Percentiles rank a stretch among this genome's conserved stretches.
These are phyloP conservation scores for Oreocharis arfaki DNA, from an alignment of 2,113 vertebrate genomes.

Conservation along the genomic window DNA sequence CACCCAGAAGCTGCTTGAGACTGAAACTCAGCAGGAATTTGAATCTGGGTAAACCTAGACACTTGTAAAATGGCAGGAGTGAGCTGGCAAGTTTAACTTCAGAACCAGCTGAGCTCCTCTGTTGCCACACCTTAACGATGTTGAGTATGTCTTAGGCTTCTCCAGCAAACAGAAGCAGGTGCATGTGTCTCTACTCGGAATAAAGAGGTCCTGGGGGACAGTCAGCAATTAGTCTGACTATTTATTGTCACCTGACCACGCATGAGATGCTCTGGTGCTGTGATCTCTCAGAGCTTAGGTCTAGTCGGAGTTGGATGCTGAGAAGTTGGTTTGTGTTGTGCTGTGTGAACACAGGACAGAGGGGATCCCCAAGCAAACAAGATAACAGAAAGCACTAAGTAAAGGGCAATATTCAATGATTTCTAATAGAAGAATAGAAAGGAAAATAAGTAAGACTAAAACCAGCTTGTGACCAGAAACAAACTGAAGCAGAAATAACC, in stretches of 20 bases:
- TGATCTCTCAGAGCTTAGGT: background rate
- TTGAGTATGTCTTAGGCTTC: background rate
- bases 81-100: background rate
- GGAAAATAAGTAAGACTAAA: background rate
- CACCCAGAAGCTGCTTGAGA: background rate
- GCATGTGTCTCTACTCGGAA: background rate
- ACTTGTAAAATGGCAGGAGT: background rate
- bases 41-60: background rate
- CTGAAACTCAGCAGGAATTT: background rate
- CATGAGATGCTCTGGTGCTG: background rate
- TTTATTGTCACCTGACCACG: background rate
- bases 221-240: background rate
- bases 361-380: background rate
- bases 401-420: background rate
- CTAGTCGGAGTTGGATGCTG: fast-evolving
- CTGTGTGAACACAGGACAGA: fast-evolving
- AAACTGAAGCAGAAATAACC: background rate
- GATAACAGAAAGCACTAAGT: background rate
- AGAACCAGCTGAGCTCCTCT: background rate
- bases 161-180: background rate
- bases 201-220: background rate
- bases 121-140: background rate
- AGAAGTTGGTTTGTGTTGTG: background rate
- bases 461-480: background rate
- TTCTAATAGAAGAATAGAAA: background rate